Percentiles rank a stretch among this genome's conserved stretches.
These are phyloP conservation scores for Montipora efflorescens DNA, from an alignment of 64 coral and sea anemone genomes.

Conservation along the genomic window DNA sequence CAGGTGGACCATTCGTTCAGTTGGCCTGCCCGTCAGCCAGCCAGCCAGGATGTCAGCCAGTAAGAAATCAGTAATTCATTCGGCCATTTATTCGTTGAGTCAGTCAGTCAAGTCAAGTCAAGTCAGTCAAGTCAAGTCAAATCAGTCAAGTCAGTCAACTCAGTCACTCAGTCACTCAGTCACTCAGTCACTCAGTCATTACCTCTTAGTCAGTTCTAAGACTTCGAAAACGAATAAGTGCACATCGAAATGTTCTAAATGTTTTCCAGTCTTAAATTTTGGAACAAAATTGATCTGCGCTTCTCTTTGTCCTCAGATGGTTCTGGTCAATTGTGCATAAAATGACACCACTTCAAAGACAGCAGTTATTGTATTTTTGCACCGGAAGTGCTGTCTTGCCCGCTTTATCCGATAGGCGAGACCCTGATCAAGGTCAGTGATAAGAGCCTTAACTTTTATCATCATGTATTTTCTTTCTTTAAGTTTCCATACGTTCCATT, in stretches of 20 bases:
- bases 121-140: too few species aligned
- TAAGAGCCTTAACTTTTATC: background rate
- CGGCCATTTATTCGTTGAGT: background rate
- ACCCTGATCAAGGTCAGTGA: constrained; percentile 85
- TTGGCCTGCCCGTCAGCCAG: background rate
- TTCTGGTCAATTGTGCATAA: constrained; percentile 96
- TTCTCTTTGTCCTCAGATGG: constrained; percentile 41
- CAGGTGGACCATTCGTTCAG: background rate
- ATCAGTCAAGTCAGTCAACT: too few species aligned
- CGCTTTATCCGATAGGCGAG: constrained; percentile 78
- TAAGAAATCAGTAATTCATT: background rate
- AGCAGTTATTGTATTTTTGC: constrained; percentile 90
- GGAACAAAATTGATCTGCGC: background rate
- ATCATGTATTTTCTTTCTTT: background rate
- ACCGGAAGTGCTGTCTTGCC: constrained; percentile 90
- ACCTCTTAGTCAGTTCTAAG: too few species aligned
- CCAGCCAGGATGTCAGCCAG: background rate
- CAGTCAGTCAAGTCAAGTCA: background rate
- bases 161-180: too few species aligned
- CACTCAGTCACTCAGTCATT: too few species aligned
- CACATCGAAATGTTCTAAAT: too few species aligned
- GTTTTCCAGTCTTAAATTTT: background rate
- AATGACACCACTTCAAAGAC: constrained; percentile 81
- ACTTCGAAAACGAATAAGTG: too few species aligned
- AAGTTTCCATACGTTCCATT: background rate